Evolutionary conservation across 2,888 invertebrate species (phyloP).

Genomic region (Cheilosia soror): DNA sequence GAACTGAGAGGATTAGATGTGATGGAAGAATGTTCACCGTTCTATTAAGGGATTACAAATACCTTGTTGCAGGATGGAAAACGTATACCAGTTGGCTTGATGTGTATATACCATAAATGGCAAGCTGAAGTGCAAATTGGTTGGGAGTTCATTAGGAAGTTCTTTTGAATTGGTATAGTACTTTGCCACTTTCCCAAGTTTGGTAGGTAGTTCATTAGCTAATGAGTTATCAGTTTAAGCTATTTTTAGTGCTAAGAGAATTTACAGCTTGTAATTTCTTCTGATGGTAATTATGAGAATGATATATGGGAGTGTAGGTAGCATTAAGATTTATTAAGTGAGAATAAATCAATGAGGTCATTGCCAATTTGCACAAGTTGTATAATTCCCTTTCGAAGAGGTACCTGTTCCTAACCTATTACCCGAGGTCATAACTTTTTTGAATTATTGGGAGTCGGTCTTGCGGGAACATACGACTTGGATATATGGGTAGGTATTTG

Average conservation of each 20-base stretch:
- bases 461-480: too few relatives aligned
- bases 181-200: neutral
- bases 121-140: constrained; percentile 42
- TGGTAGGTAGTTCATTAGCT: constrained; percentile 46
- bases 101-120: constrained; percentile 19
- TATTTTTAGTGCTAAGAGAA: neutral
- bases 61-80: constrained; percentile 18
- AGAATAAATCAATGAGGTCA: too few relatives aligned
- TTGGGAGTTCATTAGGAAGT: constrained; percentile 37
- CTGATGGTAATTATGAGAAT: neutral
- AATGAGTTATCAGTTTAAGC: constrained; percentile 26
- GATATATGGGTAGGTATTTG: too few relatives aligned
- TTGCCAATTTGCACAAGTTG: too few relatives aligned
- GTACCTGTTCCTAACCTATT: too few relatives aligned
- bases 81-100: constrained; percentile 9
- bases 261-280: neutral
- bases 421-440: too few relatives aligned
- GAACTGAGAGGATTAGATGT: constrained; percentile 25
- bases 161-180: neutral
- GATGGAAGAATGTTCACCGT: constrained; percentile 10
- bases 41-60: constrained; percentile 25
- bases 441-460: too few relatives aligned
- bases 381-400: too few relatives aligned
- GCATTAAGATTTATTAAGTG: too few relatives aligned
- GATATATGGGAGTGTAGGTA: neutral